These are phyloP conservation scores for Lepidurus apus DNA, from an alignment of 1,140 invertebrate genomes.

Conservation along the genomic window DNA sequence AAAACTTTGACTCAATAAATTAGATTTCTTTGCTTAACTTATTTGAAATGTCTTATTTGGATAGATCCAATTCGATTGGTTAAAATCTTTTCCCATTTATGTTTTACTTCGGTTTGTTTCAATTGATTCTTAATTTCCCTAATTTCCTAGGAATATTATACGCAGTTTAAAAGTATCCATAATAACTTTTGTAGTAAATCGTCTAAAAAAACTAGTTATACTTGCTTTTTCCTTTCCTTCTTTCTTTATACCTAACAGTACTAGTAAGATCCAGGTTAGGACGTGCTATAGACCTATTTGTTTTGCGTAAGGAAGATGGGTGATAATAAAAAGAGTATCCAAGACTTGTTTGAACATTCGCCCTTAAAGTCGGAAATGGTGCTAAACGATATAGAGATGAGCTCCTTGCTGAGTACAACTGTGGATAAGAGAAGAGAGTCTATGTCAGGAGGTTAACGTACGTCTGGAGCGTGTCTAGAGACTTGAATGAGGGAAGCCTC, in stretches of 20 bases:
- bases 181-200: too few relatives aligned
- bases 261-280: background rate
- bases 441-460: background rate
- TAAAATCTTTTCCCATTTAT: background rate
- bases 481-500: background rate
- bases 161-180: too few relatives aligned
- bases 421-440: background rate
- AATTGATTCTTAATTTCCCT: too few relatives aligned
- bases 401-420: background rate
- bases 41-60: background rate
- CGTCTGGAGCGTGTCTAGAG: constrained; percentile 2
- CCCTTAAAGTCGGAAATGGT: background rate
- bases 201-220: background rate
- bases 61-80: background rate
- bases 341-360: background rate
- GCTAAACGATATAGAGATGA: background rate
- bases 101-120: background rate
- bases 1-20: background rate
- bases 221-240: background rate
- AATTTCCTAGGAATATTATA: too few relatives aligned
- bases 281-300: background rate
- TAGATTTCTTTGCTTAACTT: background rate
- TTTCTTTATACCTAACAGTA: background rate
- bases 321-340: background rate
- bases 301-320: background rate